phyloP scores from a whole-genome alignment of 2,888 invertebrate species.

The Drosophila austrosaltans region DNA sequence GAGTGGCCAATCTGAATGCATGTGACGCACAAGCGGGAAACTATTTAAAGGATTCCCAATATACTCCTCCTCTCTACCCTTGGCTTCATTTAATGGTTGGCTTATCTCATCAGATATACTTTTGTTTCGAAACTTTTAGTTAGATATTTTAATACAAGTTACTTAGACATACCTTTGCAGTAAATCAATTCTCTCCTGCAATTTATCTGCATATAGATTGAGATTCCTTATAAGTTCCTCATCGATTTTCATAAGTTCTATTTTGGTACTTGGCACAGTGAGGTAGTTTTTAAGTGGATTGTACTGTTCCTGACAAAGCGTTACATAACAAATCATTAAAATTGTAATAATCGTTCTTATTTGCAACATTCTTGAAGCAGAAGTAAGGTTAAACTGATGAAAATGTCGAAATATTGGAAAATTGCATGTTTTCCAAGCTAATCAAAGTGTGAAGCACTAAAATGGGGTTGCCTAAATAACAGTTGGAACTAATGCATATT shows the following conservation, averaged over 20 bases:
- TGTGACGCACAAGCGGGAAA: slow-evolving; percentile 50
- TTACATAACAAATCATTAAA: background rate
- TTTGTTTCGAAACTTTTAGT: background rate
- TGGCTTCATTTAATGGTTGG: slow-evolving; percentile 22
- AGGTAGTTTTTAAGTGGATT: background rate
- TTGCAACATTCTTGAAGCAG: slow-evolving; percentile 8
- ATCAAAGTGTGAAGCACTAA: slow-evolving; percentile 9
- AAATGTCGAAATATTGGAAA: background rate
- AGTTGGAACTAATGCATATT: too few species aligned
- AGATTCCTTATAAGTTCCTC: slow-evolving; percentile 31
- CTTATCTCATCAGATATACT: slow-evolving; percentile 40
- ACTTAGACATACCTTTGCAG: slow-evolving; percentile 27
- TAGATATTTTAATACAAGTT: background rate
- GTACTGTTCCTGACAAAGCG: background rate
- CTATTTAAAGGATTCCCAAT: slow-evolving; percentile 52
- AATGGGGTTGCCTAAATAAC: background rate
- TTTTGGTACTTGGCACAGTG: background rate
- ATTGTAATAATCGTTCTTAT: background rate
- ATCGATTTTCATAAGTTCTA: slow-evolving; percentile 32
- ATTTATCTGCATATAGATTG: slow-evolving; percentile 26
- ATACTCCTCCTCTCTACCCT: slow-evolving; percentile 42
- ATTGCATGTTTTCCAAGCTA: background rate
- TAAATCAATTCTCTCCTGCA: slow-evolving; percentile 25
- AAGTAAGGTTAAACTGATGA: background rate
- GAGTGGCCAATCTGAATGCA: slow-evolving; percentile 46